phyloP scores from a whole-genome alignment of 2,113 vertebrate species.

The Passer montanus region DNA sequence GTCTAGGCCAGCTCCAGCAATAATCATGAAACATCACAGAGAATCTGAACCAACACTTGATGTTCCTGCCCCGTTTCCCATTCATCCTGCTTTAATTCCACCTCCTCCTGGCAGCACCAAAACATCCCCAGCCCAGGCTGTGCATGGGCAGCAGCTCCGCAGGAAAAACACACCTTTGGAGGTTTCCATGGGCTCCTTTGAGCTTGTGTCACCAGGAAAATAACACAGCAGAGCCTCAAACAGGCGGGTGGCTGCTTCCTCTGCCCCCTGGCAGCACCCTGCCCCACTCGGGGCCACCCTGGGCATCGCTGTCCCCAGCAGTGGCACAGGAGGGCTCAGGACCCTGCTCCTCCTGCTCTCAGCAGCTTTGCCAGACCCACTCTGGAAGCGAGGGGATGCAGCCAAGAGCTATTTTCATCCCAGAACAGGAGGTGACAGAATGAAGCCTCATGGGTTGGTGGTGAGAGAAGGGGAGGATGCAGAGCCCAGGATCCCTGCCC shows the following conservation, averaged over 20 bases:
- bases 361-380: neutral
- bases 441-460: neutral
- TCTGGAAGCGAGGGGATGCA: neutral
- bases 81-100: neutral
- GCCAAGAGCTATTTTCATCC: neutral
- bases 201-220: neutral
- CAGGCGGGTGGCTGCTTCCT: neutral
- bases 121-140: neutral
- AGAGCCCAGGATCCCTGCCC: neutral
- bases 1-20: neutral
- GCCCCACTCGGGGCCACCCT: rapidly evolving
- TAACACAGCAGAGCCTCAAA: neutral
- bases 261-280: neutral
- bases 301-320: rapidly evolving
- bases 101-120: neutral
- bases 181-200: rapidly evolving
- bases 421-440: conserved; percentile 33
- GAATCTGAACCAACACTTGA: neutral
- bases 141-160: neutral
- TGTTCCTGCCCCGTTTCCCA: neutral
- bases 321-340: neutral
- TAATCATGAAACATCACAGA: rapidly evolving
- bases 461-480: neutral
- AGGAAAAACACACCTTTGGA: neutral
- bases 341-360: neutral